A percentile compares a stretch with the other conserved stretches of the same genome.
Conservation (phyloP, 23 tunicate species). For the Styela clava region DNA sequence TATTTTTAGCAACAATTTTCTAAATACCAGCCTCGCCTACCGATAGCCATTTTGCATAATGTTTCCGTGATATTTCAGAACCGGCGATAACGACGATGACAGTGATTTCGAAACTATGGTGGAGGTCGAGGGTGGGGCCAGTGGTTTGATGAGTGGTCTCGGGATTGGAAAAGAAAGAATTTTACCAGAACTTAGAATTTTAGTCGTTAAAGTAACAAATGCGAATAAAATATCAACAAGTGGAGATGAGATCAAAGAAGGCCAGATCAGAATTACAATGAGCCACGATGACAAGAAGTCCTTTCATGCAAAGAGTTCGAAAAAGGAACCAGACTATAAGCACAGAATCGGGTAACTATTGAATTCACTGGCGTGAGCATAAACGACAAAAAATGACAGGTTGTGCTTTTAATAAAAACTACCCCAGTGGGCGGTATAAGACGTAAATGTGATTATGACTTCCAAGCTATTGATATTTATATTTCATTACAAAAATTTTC, state of each 20-base stretch:
- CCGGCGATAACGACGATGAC: conserved; percentile 16
- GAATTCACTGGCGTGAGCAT: not conserved
- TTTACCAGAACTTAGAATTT: conserved; percentile 4
- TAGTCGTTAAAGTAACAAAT: conserved; percentile 5
- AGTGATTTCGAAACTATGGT: conserved; percentile 17
- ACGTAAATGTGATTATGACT: no score
- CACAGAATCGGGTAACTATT: conserved; percentile 4
- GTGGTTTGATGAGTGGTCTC: not conserved
- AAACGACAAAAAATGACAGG: no score
- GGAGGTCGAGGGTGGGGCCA: not conserved
- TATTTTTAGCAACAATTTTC: no score
- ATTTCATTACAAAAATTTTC: no score
- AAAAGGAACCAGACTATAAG: not conserved
- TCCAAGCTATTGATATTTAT: no score
- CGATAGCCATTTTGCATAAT: no score
- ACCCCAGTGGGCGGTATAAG: no score
- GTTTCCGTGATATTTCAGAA: conserved; percentile 11
- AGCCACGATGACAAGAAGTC: not conserved
- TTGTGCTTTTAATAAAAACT: no score
- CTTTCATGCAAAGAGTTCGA: not conserved
- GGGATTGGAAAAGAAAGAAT: not conserved
- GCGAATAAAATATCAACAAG: not conserved
- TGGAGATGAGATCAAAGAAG: not conserved
- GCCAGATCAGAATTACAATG: not conserved
- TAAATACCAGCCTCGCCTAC: no score